Evolutionary conservation across 2,113 vertebrate genomes (phyloP).

Genomic region (Tringa solitaria): DNA sequence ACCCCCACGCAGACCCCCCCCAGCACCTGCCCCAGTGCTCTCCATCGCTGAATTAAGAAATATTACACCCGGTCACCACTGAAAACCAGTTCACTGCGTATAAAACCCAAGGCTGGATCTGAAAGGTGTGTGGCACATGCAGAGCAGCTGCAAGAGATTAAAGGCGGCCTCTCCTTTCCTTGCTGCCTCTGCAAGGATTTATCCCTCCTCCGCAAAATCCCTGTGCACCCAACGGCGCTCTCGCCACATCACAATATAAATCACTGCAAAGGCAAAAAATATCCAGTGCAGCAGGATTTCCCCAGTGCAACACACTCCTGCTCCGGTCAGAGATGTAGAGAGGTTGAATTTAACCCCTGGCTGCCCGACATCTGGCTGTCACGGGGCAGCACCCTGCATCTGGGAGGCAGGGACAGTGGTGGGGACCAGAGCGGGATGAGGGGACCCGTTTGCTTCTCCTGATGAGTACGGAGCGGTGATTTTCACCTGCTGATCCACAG

Average conservation of each 20-base stretch:
- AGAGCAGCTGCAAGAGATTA: neutral
- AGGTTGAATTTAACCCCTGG: neutral
- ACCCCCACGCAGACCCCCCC: too few relatives aligned
- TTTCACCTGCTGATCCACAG: neutral
- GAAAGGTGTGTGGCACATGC: neutral
- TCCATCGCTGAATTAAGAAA: neutral
- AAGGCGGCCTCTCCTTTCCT: neutral
- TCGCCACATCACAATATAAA: rapidly evolving
- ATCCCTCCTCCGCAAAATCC: neutral
- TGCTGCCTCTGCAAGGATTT: neutral
- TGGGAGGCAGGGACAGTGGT: neutral
- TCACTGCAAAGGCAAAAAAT: neutral
- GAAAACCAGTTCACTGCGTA: neutral
- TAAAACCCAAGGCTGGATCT: neutral
- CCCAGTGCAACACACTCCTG: neutral
- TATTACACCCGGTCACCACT: neutral
- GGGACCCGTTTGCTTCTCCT: neutral
- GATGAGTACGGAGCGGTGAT: neutral
- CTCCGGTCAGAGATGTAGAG: neutral
- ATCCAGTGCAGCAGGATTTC: neutral
- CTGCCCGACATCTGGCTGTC: neutral
- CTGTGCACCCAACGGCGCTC: rapidly evolving
- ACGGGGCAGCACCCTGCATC: neutral
- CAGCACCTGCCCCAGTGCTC: neutral
- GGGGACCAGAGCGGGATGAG: neutral